Percentiles rank a stretch among this genome's conserved stretches.
phyloP scores from a whole-genome alignment of 2,888 invertebrate species.

The Autographa gamma region DNA sequence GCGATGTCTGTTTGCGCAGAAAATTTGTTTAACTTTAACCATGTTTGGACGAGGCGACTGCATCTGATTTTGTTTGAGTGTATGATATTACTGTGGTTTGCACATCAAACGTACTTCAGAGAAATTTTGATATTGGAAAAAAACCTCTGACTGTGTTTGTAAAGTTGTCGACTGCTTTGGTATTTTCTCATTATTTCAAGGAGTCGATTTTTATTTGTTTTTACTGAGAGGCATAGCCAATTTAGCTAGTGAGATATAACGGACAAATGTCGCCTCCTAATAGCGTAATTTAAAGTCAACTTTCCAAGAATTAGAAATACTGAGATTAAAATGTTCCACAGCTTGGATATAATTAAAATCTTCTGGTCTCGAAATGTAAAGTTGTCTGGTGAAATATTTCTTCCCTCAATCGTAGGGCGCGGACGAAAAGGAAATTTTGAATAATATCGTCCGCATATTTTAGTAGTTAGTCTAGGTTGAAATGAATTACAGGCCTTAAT shows the following conservation, averaged over 20 bases:
- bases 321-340: constrained; percentile 32
- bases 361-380: constrained; percentile 58
- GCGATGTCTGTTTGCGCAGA: constrained; percentile 40
- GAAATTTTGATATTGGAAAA: constrained; percentile 23
- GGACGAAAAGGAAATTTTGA: constrained; percentile 51
- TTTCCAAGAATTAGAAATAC: constrained; percentile 44
- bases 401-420: constrained; percentile 35
- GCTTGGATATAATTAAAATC: constrained; percentile 53
- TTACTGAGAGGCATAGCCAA: neutral
- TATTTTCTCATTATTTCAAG: neutral
- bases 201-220: neutral
- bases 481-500: constrained; percentile 1
- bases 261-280: constrained; percentile 30
- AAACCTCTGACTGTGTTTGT: neutral
- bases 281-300: constrained; percentile 27
- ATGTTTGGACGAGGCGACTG: constrained; percentile 57
- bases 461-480: constrained; percentile 14
- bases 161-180: constrained; percentile 5
- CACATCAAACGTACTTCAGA: constrained; percentile 30
- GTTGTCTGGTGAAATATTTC: constrained; percentile 53
- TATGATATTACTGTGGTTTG: constrained; percentile 43
- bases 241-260: neutral
- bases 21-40: constrained; percentile 56
- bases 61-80: constrained; percentile 56
- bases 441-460: constrained; percentile 55